Percentiles rank a stretch among this genome's conserved stretches.
Evolutionary conservation across 2,888 invertebrate genomes (phyloP).

Genomic region (Xestobium rufovillosum): DNA sequence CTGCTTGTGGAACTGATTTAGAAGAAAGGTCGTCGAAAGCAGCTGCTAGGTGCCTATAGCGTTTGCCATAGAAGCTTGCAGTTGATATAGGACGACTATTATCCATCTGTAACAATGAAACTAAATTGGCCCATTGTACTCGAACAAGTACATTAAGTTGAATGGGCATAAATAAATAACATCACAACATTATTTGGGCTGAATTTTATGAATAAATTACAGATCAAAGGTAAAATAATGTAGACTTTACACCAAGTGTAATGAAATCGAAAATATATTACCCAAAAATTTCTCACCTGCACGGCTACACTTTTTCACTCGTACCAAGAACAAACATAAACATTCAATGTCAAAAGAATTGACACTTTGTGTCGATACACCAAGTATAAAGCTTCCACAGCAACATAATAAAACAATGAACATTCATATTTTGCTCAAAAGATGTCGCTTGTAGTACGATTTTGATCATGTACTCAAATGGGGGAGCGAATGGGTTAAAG

Average conservation of each 20-base stretch:
- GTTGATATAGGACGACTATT: background rate
- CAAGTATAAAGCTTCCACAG: background rate
- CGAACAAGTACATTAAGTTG: conserved; percentile 1
- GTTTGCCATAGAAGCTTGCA: conserved; percentile 3
- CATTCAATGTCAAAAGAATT: no score
- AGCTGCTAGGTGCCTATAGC: background rate
- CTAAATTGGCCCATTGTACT: background rate
- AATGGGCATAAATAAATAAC: no score
- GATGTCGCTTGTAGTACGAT: conserved; percentile 2
- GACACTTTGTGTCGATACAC: no score
- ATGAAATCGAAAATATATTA: no score
- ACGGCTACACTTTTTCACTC: no score
- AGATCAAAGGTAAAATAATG: background rate
- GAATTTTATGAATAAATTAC: background rate
- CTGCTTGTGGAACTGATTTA: background rate
- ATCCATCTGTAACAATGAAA: background rate
- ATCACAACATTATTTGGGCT: conserved; percentile 1
- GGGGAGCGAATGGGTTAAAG: conserved; percentile 4
- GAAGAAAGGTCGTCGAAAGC: background rate
- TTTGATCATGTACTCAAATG: conserved; percentile 2
- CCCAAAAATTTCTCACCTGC: no score
- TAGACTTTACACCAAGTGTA: background rate
- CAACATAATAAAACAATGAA: background rate
- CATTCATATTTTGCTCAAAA: background rate
- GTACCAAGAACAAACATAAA: no score